Evolutionary conservation across 1,140 invertebrate genomes (phyloP), one percentile per base, ranked within the genome.

Genomic region (Pseudomyrmex cubaensis): DNA sequence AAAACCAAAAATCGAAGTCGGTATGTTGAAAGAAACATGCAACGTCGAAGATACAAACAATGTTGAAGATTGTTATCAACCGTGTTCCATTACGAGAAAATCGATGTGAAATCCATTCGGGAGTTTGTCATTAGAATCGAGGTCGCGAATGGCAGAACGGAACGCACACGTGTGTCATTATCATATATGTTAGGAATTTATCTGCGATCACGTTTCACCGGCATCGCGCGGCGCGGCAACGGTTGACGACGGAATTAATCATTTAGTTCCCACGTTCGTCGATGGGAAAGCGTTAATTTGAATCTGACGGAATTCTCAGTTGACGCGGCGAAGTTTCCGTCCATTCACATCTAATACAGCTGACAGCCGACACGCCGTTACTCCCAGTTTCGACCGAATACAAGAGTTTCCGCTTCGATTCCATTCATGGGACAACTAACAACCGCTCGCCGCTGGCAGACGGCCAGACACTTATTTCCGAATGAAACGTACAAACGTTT

Each of bases 391-490:
- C 59, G 56, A 83, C 48, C 62, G 67, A 76, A 70, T 57, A 66
- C 62, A 77, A 78, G 69, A 86, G 61, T 75, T 84, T 56, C 84
- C 82, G 78, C 80, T 88, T 84, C 67, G 85, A 87, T 85, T 84
- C 87, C 85, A 90, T 91, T 91, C 85, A 87, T 78, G 87, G 85
- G 54, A 80, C 66, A 63, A 87, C 82, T 82, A 90, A 90, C 83
- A 80, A 80, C 59, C 72, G 82, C 72, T 84, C 85, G 78, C 77
- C 56, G 17, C 52, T 91, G 90, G 90, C 88, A 66, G 48, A 48
- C 13, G 12, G 85, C 90, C 90, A 90, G 77, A 70, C 83, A 72
- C 83, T 91, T 90, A 90, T 89, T 90, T 90, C 84, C 72, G 72
- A 82, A 20, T 82, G 80, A 84, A 62, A 73, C 46, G 50, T 57